Base-by-base conservation (phyloP, 1,140 invertebrate species). In the Pseudomyrmex concolor region DNA sequence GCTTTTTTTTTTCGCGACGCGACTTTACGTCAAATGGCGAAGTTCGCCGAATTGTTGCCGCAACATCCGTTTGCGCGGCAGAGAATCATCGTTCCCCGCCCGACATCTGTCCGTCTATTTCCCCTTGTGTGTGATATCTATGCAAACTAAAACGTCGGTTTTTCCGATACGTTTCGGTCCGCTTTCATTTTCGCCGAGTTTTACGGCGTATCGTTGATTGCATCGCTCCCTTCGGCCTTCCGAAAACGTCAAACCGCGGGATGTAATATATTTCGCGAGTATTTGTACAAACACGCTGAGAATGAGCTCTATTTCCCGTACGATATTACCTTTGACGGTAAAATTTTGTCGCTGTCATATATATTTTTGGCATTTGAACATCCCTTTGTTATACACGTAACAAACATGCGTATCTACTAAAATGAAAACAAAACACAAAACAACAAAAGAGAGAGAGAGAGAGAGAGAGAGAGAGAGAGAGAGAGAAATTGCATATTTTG, bases 141-240 rank as follows among this genome's bases (percentile, higher is more conserved):
- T 71, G 76, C 54, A 71, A 70, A 80, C 70, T 71, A 71, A 80
- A 80, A 59, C 15, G 48, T 17, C 43, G 43, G 19, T 50, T 71
- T 60, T 80, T 59, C 66, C 66, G 54, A 80, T 80, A 78, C 51
- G 76, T 70, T 78, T 80, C 64, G 54, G 34, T 80, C 66, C 54
- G 45, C 15, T 80, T 80, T 80, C 66, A 71, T 80, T 71, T 66
- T 22, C 55, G 43, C 43, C 3, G n/a, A 12, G 45, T 59, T 80
- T 71, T 34, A 59, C 19, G 19, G 22, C 57, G 55, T 80, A 71
- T 59, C 76, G 66, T 71, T 80, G 76, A 80, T 80, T 80, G 71
- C 76, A 80, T 70, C 76, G 54, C 10, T 34, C 67, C 71, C 76
- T 59, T 80, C 76, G 48, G 76, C 43, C 19, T 25, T 48, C 50